Evolutionary conservation across 2,888 invertebrate genomes (phyloP), one percentile per base, ranked within the genome.

Genomic region (Megastigmus dorsalis): DNA sequence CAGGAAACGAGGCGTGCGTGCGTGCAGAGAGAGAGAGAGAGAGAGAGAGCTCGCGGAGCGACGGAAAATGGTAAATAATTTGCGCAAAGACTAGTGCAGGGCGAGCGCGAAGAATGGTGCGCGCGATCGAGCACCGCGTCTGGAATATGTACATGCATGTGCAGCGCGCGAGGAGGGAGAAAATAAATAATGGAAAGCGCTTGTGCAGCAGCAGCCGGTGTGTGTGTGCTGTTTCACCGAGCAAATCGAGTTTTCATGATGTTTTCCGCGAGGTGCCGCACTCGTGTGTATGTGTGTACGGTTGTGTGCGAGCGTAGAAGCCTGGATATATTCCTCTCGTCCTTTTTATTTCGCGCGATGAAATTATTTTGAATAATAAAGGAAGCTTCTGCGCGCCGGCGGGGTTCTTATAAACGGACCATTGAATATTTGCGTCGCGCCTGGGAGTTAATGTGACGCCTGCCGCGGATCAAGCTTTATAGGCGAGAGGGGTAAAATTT

Each of bases 51-150:
- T 7, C 20, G 55, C 1, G 38, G 45, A 13, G 15, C 33, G 26
- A 45, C 26, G 36, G 59, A 59, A 59, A 67, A 60, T 67, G 62
- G 60, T 67, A 73, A 73, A 73, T 67, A 62, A 67, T 73, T 62
- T 62, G 48, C 30, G 59, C 72, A 55, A 63, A 59, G 54, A 48
- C 59, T 30, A n/a, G 57, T 13, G 15, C 54, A 0, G 57, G 23
- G 15, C 54, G 0, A 45, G n/a, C 33, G 45, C 45, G 48, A 48
- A 52, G 33, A 55, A 30, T 36, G 30, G 36, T 30, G 62, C 28
- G 59, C 38, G 62, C 28, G 59, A 43, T 45, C 57, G 59, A 38
- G 38, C 3, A 4, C 45, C 30, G 6, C 33, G 33, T n/a, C n/a
- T 3, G 52, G 28, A 23, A 20, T 50, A 52, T 57, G 28, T 20